Conservation (phyloP, 2,797 vertebrate genomes). For the Alcedo quadribrachys region DNA sequence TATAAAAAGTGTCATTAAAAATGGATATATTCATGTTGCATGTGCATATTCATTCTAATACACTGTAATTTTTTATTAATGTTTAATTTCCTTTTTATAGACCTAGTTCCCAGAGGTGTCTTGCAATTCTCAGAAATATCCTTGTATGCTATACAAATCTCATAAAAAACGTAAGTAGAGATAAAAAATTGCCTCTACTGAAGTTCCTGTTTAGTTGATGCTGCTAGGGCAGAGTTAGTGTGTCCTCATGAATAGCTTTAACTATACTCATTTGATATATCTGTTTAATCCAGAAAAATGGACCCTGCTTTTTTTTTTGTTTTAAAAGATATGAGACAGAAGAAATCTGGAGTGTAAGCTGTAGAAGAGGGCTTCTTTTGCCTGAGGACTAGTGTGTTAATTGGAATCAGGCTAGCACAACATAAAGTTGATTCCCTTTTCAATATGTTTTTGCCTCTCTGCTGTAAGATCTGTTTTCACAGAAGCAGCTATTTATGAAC, state of each 20-base stretch:
- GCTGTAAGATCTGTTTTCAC: constrained; percentile 42
- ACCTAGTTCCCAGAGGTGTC: background rate
- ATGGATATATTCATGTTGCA: background rate
- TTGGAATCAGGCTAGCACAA: constrained; percentile 55
- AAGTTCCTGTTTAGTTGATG: background rate
- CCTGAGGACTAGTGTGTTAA: constrained; percentile 15
- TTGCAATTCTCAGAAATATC: constrained; percentile 2
- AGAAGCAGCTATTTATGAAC: constrained; percentile 60
- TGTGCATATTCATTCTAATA: constrained; percentile 2
- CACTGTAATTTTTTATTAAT: background rate
- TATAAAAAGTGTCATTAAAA: constrained; percentile 29
- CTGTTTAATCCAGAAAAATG: background rate
- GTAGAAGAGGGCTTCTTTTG: background rate
- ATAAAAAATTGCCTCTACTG: background rate
- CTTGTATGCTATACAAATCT: background rate
- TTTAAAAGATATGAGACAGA: background rate
- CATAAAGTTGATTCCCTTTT: constrained; percentile 27
- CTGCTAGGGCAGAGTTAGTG: background rate
- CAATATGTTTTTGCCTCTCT: constrained; percentile 44
- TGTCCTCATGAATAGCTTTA: background rate
- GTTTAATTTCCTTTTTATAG: constrained; percentile 32
- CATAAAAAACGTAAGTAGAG: background rate
- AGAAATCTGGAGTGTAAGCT: constrained; percentile 11
- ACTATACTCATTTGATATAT: background rate
- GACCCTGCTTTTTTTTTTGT: background rate